These are phyloP conservation scores for Elachura formosa DNA, from an alignment of 2,113 vertebrate genomes.

Conservation along the genomic window DNA sequence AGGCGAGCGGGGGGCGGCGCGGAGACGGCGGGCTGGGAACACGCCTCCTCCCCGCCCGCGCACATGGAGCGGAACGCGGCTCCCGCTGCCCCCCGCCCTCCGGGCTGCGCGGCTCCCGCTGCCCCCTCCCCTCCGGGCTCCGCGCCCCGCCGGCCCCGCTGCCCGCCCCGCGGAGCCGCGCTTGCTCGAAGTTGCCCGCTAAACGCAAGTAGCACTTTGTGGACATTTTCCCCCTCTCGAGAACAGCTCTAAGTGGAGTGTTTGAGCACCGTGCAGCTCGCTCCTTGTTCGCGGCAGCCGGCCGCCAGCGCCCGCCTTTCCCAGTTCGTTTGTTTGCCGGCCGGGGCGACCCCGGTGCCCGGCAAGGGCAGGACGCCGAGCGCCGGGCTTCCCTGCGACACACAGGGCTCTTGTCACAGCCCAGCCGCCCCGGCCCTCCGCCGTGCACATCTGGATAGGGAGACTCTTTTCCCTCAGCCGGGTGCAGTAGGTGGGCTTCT, in stretches of 20 bases:
- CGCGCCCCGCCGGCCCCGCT: too few relatives aligned
- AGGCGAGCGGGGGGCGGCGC: neutral
- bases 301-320: neutral
- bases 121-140: neutral
- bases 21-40: conserved; percentile 56
- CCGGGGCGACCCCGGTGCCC: neutral
- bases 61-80: neutral
- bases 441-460: neutral
- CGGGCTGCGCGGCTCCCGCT: neutral
- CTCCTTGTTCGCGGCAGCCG: neutral
- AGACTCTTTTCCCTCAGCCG: neutral
- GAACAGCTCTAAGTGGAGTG: neutral
- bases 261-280: neutral
- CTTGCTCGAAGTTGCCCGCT: neutral
- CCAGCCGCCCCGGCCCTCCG: neutral
- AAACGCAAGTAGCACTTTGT: neutral
- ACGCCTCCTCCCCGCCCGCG: conserved; percentile 24
- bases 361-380: neutral
- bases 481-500: neutral
- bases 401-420: neutral
- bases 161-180: neutral
- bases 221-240: accelerated
- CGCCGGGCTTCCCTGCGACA: neutral
- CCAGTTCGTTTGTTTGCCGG: neutral
- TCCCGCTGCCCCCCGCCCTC: neutral